Evolutionary conservation across 2,888 invertebrate genomes (phyloP), one percentile per base, ranked within the genome.

Genomic region (Drosophila buzzatii): DNA sequence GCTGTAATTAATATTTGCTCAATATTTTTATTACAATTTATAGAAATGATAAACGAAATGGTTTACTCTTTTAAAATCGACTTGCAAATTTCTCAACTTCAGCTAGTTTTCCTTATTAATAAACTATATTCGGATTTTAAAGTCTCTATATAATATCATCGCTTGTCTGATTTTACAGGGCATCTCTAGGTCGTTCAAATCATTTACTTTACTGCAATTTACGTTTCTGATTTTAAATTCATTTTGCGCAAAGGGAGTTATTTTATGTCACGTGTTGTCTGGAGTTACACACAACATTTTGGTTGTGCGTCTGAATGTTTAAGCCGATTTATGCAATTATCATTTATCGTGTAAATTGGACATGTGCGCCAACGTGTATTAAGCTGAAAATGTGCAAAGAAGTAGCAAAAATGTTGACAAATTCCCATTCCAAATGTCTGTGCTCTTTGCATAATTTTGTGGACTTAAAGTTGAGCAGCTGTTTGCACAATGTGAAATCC

Each of bases 301-400:
- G 72, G n/a, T 37, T 64, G 27, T 41, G 61, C 31, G 74, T 70
- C 76, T 83, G 76, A 71, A 60, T 64, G 61, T 81, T 91, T 91
- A 91, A 91, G 90, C 92, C 90, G 91, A 90, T 91, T 91, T 90
- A 81, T 79, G 82, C 86, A 91, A 91, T 91, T 91, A 91, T 83
- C 87, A 84, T 88, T 90, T 89, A 81, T 85, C 73, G 82, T 75
- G 70, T 52, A 68, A 75, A 81, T 81, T 78, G 74, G 70, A 70
- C 81, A 82, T 82, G 76, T 75, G 76, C 72, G 75, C 67, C 70
- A 73, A 66, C 63, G 60, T 69, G 79, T 74, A 68, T 70, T 68
- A 53, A 56, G 68, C 71, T 63, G 65, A 57, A 71, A 81, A 72
- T 72, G 49, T 37, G 51, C 37, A 73, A 37, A 47, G 49, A 56